phyloP scores from a whole-genome alignment of 2,888 invertebrate genomes.

The Philopedon plagiatum region DNA sequence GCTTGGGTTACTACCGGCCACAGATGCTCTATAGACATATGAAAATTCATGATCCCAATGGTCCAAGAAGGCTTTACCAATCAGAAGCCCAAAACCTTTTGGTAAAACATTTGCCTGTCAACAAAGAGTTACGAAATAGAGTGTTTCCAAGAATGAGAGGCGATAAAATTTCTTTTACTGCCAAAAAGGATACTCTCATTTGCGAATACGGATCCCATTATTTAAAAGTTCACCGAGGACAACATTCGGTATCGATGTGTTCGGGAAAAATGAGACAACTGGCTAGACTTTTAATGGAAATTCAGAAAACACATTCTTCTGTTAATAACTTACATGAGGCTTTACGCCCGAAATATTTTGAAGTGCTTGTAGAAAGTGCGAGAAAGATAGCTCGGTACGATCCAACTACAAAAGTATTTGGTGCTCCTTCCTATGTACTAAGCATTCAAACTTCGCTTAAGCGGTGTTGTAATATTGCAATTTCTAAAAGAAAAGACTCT shows the following conservation, averaged over 20 bases:
- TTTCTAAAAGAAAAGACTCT: too few relatives aligned
- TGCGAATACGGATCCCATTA: slow-evolving; percentile 32
- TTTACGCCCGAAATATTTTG: slow-evolving; percentile 32
- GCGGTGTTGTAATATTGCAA: slow-evolving; percentile 20
- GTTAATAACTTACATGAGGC: slow-evolving; percentile 17
- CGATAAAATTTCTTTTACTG: slow-evolving; percentile 25
- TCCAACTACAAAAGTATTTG: slow-evolving; percentile 28
- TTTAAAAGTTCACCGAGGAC: slow-evolving; percentile 34
- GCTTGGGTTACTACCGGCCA: background rate
- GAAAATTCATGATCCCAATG: background rate
- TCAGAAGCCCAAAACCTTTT: background rate
- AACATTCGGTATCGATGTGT: slow-evolving; percentile 38
- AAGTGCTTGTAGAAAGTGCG: slow-evolving; percentile 28
- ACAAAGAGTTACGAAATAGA: background rate
- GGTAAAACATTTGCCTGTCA: background rate
- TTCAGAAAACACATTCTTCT: slow-evolving; percentile 26
- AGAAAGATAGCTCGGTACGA: slow-evolving; percentile 16
- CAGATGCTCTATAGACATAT: background rate
- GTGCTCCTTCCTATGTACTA: slow-evolving; percentile 11
- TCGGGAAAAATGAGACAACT: slow-evolving; percentile 48
- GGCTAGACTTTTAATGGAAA: slow-evolving; percentile 29
- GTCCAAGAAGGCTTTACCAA: too few relatives aligned
- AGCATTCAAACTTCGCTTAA: slow-evolving; percentile 9
- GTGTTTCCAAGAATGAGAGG: slow-evolving; percentile 36
- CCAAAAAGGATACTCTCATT: slow-evolving; percentile 37